Base-by-base conservation (phyloP, 2,797 vertebrate genomes). In the Carcharodon carcharias region DNA sequence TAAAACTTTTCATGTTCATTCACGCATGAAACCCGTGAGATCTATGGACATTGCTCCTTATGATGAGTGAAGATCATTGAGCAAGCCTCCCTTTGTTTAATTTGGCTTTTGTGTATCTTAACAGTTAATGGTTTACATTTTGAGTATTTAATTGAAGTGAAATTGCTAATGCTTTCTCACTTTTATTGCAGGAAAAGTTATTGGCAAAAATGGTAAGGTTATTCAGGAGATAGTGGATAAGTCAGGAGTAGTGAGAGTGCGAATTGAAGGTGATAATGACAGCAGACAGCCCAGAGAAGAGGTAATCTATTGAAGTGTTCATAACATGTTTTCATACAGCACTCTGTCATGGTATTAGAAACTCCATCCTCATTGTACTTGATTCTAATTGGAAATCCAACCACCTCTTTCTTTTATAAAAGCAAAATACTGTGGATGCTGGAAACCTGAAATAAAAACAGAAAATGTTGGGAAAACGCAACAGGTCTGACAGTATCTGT, bases 161-260 rank as follows among this genome's bases (percentile, higher is more conserved):
- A 73, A 82, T 96, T 67, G 31, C n/a, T 89, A 23, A 91, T 73
- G 35, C 58, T 96, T 80, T 67, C 95, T 73, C 54, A 50, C 96
- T 58, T 65, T 63, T 45, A 97, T 97, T 97, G 97, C 97, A 99
- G 99, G 99, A 97, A 99, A 99, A 98, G 99, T 99, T 96, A 99
- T 99, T 97, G 99, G 99, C 96, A 99, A 99, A 98, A 99, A 99
- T 96, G 99, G 99, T 77, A 99, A 99, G 97, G 99, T 99, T 96
- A 99, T 99, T 98, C 99, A 99, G 97, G 99, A 99, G 98, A 99
- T 99, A 95, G 99, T 99, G 97, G 99, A 99, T 97, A 99, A 99
- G 97, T 99, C 99, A 58, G 99, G 99, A 91, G 99, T 99, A 96
- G 99, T 99, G 97, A 98, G 99, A 97, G 99, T 99, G 97, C 98